These are phyloP conservation scores for Drosophila rufa DNA, from an alignment of 1,140 invertebrate genomes.

Conservation along the genomic window DNA sequence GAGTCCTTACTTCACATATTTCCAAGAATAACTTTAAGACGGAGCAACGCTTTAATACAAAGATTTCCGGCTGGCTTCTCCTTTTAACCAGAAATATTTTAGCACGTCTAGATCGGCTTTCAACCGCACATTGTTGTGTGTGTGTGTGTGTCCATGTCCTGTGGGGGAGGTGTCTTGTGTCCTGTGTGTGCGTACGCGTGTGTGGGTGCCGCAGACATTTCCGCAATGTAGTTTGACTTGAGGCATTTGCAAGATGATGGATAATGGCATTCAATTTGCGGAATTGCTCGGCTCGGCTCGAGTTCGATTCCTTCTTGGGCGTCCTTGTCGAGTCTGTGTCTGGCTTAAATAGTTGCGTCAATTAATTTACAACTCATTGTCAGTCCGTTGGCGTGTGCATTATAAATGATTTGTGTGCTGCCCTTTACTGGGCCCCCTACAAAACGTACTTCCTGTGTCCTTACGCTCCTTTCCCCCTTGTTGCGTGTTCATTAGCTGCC, in stretches of 20 bases:
- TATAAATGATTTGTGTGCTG: conserved; percentile 77
- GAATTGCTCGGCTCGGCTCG: conserved; percentile 49
- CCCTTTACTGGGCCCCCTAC: neutral
- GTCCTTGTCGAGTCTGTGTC: conserved; percentile 33
- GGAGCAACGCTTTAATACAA: conserved; percentile 8
- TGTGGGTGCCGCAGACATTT: conserved; percentile 65
- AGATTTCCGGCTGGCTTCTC: conserved; percentile 3
- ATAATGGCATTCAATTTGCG: conserved; percentile 79
- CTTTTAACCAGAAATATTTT: conserved; percentile 32
- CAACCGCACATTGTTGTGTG: conserved; percentile 38
- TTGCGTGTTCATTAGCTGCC: conserved; percentile 48
- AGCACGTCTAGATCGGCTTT: conserved; percentile 1
- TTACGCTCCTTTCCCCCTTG: neutral
- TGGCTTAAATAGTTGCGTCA: conserved; percentile 76
- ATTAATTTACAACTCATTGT: conserved; percentile 81
- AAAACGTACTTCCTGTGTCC: conserved; percentile 4
- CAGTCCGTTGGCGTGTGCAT: conserved; percentile 75
- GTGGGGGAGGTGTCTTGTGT: neutral
- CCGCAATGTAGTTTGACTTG: conserved; percentile 79
- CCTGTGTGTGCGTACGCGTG: conserved; percentile 1
- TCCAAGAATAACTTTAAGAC: neutral
- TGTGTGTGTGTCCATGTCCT: conserved; percentile 9
- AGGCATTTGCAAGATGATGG: conserved; percentile 71
- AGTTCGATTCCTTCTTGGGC: conserved; percentile 14
- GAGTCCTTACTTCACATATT: neutral